Percentiles rank a stretch among this genome's conserved stretches.
phyloP scores from a whole-genome alignment of 2,797 vertebrate genomes.

The Microctenopoma lineatum region DNA sequence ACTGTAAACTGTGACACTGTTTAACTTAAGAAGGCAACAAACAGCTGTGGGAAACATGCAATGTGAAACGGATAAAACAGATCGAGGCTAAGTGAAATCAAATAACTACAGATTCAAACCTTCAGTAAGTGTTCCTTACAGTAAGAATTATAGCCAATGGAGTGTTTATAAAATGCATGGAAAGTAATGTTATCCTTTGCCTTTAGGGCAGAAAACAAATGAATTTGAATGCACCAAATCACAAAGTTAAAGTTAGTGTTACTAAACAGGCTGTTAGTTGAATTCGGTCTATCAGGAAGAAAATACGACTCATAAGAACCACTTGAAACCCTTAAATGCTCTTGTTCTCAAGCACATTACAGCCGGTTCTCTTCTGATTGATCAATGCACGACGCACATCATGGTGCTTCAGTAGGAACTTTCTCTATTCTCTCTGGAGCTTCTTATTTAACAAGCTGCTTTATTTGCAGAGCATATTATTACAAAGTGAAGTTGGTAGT shows the following conservation, averaged over 20 bases:
- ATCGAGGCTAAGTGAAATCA: conserved; percentile 4
- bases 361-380: conserved; percentile 10
- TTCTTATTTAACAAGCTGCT: conserved; percentile 54
- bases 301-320: conserved; percentile 7
- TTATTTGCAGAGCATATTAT: conserved; percentile 53
- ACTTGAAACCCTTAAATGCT: conserved; percentile 2
- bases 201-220: not conserved
- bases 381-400: conserved; percentile 28
- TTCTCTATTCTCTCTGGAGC: not conserved
- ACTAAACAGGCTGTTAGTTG: not conserved
- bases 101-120: not conserved
- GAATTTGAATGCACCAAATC: not conserved
- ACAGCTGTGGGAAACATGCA: not conserved
- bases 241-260: not conserved
- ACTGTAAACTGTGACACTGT: not conserved
- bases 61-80: not conserved
- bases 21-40: not conserved
- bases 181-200: not conserved
- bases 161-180: not conserved
- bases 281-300: conserved; percentile 1
- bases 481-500: conserved; percentile 27
- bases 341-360: not conserved
- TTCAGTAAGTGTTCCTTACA: not conserved
- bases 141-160: not conserved
- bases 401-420: not conserved